Conservation (phyloP, 2,113 vertebrate genomes). For the Mobula birostris region DNA sequence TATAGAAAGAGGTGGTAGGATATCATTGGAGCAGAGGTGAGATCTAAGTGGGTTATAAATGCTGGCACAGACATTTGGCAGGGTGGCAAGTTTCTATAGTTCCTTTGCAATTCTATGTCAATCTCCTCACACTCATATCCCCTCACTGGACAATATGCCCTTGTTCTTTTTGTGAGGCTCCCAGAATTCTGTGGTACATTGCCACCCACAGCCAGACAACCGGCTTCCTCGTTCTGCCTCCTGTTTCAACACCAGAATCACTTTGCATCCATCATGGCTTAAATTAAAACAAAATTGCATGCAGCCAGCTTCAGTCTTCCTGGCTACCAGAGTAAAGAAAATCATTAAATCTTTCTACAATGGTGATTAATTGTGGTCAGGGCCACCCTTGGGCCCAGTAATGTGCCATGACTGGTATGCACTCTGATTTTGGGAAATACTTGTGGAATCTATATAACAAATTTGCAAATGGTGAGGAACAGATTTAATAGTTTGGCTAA, state of each 20-base stretch:
- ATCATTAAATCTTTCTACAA: conserved; percentile 12
- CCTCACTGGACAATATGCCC: background rate
- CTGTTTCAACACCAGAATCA: background rate
- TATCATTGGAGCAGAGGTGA: background rate
- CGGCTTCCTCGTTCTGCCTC: background rate
- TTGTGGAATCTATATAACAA: conserved; percentile 18
- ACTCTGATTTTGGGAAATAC: conserved; percentile 13
- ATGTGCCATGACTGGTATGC: background rate
- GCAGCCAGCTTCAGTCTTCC: background rate
- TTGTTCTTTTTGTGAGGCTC: background rate
- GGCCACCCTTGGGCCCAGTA: background rate
- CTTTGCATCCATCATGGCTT: background rate
- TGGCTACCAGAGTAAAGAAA: background rate
- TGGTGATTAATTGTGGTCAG: background rate
- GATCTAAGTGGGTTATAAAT: background rate
- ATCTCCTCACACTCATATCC: background rate
- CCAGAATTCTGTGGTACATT: too few species aligned
- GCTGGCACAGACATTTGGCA: background rate
- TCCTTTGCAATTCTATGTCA: background rate
- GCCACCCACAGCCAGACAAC: background rate
- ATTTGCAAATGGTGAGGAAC: conserved; percentile 12
- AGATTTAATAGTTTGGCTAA: background rate
- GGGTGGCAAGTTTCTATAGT: background rate
- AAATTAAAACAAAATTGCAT: background rate
- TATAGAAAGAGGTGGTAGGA: background rate